phyloP scores from a whole-genome alignment of 2,888 invertebrate species.

The Cinara cedri region DNA sequence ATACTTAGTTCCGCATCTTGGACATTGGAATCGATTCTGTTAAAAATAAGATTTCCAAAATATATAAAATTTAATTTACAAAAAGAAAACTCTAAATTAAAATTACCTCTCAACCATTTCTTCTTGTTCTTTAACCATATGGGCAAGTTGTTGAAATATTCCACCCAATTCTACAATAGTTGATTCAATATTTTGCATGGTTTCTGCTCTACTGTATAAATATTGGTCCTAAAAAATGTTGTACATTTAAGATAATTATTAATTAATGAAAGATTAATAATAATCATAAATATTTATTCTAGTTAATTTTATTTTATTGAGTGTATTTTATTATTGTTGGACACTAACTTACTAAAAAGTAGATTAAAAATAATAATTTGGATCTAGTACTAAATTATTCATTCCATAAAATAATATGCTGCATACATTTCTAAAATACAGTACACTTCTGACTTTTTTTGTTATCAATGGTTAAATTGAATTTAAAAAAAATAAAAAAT shows the following conservation, averaged over 20 bases:
- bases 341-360: neutral
- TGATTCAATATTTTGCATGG: constrained; percentile 99
- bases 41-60: constrained; percentile 58
- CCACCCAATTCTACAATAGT: constrained; percentile 99
- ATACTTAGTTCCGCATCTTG: constrained; percentile 95
- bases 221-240: constrained; percentile 72
- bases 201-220: constrained; percentile 90
- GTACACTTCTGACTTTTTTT: no score
- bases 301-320: no score
- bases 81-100: neutral
- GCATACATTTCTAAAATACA: no score
- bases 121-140: constrained; percentile 98
- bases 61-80: constrained; percentile 1
- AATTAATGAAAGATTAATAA: no score
- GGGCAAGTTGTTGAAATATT: constrained; percentile 93
- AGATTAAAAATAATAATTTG: neutral
- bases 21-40: constrained; percentile 93
- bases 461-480: no score
- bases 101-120: constrained; percentile 87
- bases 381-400: no score
- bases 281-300: no score
- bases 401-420: no score
- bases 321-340: no score
- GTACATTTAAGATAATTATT: neutral
- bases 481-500: no score